Percentiles rank a stretch among this genome's conserved stretches.
Conservation (phyloP, 2,113 vertebrate genomes). For the Nothocercus julius region DNA sequence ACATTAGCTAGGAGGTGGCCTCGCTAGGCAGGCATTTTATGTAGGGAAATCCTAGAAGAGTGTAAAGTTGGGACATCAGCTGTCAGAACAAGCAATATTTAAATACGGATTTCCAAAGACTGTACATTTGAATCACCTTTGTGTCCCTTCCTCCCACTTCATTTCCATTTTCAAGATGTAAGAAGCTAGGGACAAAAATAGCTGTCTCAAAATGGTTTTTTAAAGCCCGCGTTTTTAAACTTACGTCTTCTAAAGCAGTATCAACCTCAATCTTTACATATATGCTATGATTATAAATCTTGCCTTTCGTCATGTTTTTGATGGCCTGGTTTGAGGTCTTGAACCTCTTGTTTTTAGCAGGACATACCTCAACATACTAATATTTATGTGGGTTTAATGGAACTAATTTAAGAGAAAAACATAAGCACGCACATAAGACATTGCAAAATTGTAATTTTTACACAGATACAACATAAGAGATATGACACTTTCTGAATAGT, state of each 20-base stretch:
- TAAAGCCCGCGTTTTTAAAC: background rate
- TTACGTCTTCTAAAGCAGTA: background rate
- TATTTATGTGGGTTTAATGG: background rate
- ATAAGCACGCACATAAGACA: background rate
- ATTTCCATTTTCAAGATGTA: background rate
- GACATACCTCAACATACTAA: background rate
- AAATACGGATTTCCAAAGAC: background rate
- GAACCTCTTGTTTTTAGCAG: background rate
- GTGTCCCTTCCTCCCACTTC: background rate
- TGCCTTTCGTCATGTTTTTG: fast-evolving
- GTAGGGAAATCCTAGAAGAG: background rate
- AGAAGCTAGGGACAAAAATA: background rate
- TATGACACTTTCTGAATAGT: background rate
- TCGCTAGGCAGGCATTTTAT: background rate
- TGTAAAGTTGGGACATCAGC: background rate
- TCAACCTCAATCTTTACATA: background rate
- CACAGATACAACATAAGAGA: background rate
- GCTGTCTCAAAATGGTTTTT: background rate
- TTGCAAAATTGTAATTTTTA: background rate
- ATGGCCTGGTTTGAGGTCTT: background rate
- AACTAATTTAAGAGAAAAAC: background rate
- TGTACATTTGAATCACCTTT: background rate
- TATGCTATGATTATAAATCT: background rate
- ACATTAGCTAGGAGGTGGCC: fast-evolving
- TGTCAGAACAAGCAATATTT: background rate